Percentiles rank a stretch among this genome's conserved stretches.
Conservation (phyloP, 2,888 invertebrate species). For the Leucozona laternaria region DNA sequence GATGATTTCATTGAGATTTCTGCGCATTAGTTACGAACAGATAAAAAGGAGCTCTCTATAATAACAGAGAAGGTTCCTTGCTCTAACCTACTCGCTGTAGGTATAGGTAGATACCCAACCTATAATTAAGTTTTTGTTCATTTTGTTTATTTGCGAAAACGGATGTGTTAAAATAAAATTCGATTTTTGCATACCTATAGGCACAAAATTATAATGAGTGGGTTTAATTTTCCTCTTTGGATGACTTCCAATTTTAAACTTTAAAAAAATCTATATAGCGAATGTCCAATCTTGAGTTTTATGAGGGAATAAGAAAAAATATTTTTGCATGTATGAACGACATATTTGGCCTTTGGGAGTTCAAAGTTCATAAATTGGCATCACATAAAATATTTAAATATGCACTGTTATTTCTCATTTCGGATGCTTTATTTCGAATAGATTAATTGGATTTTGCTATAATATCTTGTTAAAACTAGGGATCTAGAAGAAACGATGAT, state of each 20-base stretch:
- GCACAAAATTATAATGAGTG: slow-evolving; percentile 35
- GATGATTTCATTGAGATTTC: slow-evolving; percentile 51
- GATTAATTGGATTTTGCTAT: background rate
- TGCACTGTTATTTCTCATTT: background rate
- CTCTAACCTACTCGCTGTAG: too few relatives aligned
- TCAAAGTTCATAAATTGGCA: slow-evolving; percentile 2
- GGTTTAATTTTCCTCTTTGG: slow-evolving; percentile 49
- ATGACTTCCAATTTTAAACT: slow-evolving; percentile 39
- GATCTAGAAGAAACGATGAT: background rate
- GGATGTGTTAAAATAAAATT: slow-evolving; percentile 43
- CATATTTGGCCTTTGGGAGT: background rate
- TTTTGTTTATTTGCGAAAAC: slow-evolving; percentile 27
- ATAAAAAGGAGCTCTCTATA: slow-evolving; percentile 7
- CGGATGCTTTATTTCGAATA: background rate
- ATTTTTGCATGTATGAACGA: background rate
- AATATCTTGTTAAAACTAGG: background rate
- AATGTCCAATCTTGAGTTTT: background rate
- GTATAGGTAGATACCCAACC: too few relatives aligned
- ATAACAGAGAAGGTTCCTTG: slow-evolving; percentile 1
- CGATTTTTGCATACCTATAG: background rate
- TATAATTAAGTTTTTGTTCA: background rate
- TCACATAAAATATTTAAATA: background rate
- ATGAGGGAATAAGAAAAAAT: background rate
- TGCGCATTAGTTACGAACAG: slow-evolving; percentile 24
- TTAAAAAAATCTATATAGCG: background rate